Percentiles rank a stretch among this genome's conserved stretches.
These are phyloP conservation scores for Invenusta paracnida DNA, from an alignment of 2,888 invertebrate genomes.

Conservation along the genomic window DNA sequence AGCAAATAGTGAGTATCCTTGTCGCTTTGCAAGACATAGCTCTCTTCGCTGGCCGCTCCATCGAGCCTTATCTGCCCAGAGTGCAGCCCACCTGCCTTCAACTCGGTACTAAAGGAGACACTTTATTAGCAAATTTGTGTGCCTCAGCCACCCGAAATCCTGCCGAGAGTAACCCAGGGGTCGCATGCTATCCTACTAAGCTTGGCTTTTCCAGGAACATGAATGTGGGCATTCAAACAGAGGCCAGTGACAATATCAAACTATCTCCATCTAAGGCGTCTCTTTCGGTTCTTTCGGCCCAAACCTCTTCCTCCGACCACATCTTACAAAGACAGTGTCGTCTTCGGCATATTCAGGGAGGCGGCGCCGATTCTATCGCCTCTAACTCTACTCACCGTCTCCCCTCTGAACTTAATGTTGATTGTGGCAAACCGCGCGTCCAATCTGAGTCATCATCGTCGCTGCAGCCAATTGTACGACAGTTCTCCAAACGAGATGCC, in stretches of 20 bases:
- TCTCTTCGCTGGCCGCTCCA: background rate
- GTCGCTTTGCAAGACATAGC: background rate
- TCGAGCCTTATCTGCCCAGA: background rate
- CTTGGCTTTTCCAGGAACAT: background rate
- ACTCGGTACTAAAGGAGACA: background rate
- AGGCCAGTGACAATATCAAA: background rate
- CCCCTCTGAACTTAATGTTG: background rate
- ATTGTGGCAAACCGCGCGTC: background rate
- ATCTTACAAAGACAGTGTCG: background rate
- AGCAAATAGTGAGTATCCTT: background rate
- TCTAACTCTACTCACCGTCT: background rate
- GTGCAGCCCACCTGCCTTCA: background rate
- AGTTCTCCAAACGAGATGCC: conserved; percentile 57
- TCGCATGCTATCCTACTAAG: background rate
- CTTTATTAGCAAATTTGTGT: background rate
- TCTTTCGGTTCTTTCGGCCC: background rate
- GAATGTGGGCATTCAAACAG: background rate
- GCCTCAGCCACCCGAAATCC: background rate
- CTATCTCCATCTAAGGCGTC: background rate
- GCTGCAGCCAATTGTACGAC: conserved; percentile 31
- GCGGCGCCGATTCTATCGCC: background rate
- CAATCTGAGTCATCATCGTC: background rate
- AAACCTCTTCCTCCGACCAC: background rate
- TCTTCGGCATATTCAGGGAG: background rate
- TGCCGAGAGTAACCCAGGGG: background rate